These are phyloP conservation scores for Oreochromis spilurus DNA, from an alignment of 2,113 vertebrate genomes.

Conservation along the genomic window DNA sequence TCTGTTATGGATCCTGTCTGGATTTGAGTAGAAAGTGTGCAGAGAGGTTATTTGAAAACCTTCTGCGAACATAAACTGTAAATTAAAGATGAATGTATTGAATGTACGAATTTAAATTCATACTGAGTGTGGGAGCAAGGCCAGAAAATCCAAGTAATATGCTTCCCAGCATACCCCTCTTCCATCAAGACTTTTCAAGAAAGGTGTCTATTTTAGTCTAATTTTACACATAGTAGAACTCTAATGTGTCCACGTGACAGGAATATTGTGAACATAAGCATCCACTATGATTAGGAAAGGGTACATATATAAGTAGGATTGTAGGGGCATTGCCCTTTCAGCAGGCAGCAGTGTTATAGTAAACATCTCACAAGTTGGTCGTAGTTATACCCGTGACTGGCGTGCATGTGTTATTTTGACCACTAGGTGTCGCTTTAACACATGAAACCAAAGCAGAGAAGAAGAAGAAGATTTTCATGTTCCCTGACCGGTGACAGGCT, in stretches of 20 bases:
- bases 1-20: neutral
- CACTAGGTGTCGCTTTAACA: neutral
- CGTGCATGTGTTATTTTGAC: neutral
- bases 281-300: neutral
- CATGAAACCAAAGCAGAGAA: neutral
- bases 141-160: neutral
- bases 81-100: neutral
- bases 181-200: neutral
- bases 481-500: neutral
- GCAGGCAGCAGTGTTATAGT: neutral
- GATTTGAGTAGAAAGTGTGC: neutral
- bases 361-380: neutral
- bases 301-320: neutral
- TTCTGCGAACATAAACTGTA: neutral
- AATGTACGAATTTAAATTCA: neutral
- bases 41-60: neutral
- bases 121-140: neutral
- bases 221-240: neutral
- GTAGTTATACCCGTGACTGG: neutral
- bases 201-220: neutral
- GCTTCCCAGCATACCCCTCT: neutral
- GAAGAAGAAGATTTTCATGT: slow-evolving; percentile 29
- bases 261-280: neutral
- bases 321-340: neutral
- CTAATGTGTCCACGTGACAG: neutral